Evolutionary conservation across 2,113 vertebrate genomes (phyloP), one percentile per base, ranked within the genome.

Genomic region (Colius striatus): DNA sequence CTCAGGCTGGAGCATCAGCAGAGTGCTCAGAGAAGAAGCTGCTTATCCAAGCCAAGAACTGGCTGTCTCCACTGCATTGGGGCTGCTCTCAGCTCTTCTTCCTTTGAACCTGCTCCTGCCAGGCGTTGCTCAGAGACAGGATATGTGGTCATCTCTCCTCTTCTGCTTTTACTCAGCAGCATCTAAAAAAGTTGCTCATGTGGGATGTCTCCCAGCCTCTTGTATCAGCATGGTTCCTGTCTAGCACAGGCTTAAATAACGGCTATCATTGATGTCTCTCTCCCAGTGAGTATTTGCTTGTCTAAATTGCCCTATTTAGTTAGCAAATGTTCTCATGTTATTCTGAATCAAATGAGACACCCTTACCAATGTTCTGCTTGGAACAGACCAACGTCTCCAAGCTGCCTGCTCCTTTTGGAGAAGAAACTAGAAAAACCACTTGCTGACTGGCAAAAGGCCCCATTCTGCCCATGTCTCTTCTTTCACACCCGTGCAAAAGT

Each of bases 321-420:
- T 84, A 5, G 9, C 45, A 92, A 78, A 88, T 41, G 19, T 50
- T 76, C 73, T 86, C 47, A 17, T 21, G 26, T 78, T 90, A 77
- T 30, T 67, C 72, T 68, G 68, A 86, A 62, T 80, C 60, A 68
- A 74, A 55, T 16, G 57, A 89, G 80, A n/a, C 43, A 60, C 15
- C 27, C 13, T 32, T 34, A 50, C 34, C 11, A 5, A 10, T 71
- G 73, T 89, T 89, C 47, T 74, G 0, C 66, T 45, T 55, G 48
- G 68, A 81, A 30, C 34, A 75, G 32, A 18, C 30, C 10, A 1
- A 6, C 73, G 32, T 73, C 32, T 74, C 84, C 84, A 60, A 76
- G 29, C 41, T 76, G 47, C 36, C 68, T 34, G 66, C 10, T 87
- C 43, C 38, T 66, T 95, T 82, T 48, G 41, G 74, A 94, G 74